A percentile compares a stretch with the other conserved stretches of the same genome.
These are phyloP conservation scores for Petrocephalus zakoni DNA, from an alignment of 2,113 vertebrate genomes.

Conservation along the genomic window DNA sequence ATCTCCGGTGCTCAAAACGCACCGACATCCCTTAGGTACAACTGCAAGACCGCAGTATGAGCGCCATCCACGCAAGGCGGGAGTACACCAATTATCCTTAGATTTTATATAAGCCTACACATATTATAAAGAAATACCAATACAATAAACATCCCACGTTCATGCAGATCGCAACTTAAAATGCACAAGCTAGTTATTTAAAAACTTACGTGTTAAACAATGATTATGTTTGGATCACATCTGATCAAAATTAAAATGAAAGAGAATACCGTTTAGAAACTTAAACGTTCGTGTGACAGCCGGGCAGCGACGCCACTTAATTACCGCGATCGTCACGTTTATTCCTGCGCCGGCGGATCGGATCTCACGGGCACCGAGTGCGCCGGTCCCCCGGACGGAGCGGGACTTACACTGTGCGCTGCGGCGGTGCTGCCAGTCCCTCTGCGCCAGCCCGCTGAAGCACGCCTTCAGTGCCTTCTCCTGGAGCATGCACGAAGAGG, in stretches of 20 bases:
- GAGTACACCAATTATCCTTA: not conserved
- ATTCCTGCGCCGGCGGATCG: not conserved
- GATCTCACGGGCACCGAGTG: not conserved
- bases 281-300: not conserved
- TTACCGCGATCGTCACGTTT: not conserved
- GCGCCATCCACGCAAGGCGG: not conserved
- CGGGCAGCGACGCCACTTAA: not conserved
- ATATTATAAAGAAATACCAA: not conserved
- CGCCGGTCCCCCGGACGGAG: slow-evolving; percentile 20
- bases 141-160: not conserved
- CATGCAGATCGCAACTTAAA: not conserved
- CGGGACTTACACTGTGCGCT: slow-evolving; percentile 92
- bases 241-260: not conserved
- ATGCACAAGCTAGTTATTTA: not conserved
- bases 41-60: not conserved
- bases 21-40: not conserved
- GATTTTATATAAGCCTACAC: not conserved
- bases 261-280: not conserved
- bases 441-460: slow-evolving; percentile 91
- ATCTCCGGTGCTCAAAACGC: not conserved
- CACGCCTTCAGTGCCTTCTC: slow-evolving; percentile 97
- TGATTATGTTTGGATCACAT: not conserved
- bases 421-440: slow-evolving; percentile 90
- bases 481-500: slow-evolving; percentile 93
- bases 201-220: not conserved